phyloP scores from a whole-genome alignment of 2,888 invertebrate genomes.

The Euplagia quadripunctaria region DNA sequence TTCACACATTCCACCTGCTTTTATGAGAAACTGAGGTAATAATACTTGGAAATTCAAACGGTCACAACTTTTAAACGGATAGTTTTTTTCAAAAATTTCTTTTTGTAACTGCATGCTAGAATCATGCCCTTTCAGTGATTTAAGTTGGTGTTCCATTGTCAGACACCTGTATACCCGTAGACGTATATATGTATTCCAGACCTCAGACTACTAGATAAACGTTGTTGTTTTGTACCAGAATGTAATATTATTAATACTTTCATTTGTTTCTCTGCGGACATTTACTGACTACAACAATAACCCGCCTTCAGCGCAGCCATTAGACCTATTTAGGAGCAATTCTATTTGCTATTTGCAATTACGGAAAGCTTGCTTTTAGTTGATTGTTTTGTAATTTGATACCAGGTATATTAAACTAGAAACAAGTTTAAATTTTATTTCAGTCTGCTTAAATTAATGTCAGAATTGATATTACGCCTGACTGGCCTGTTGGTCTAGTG shows the following conservation, averaged over 20 bases:
- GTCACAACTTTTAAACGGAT: too few relatives aligned
- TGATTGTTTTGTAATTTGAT: conserved; percentile 21
- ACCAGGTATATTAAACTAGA: conserved; percentile 9
- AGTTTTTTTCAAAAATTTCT: too few relatives aligned
- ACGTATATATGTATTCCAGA: too few relatives aligned
- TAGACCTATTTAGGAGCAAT: conserved; percentile 11
- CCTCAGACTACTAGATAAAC: not conserved
- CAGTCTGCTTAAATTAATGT: not conserved
- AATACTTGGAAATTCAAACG: too few relatives aligned
- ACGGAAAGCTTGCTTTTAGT: conserved; percentile 11
- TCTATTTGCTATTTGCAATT: conserved; percentile 4
- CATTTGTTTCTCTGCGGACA: not conserved
- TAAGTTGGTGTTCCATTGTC: too few relatives aligned
- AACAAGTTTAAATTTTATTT: conserved; percentile 14
- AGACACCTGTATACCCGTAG: too few relatives aligned
- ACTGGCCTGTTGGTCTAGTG: not conserved
- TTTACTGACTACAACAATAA: not conserved
- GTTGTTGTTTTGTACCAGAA: not conserved
- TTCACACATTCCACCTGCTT: too few relatives aligned
- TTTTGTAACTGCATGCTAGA: too few relatives aligned
- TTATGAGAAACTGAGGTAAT: too few relatives aligned
- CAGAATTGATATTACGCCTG: not conserved
- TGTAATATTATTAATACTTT: not conserved
- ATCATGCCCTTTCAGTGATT: too few relatives aligned
- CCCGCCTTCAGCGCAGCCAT: not conserved